These are phyloP conservation scores for Pelobates fuscus DNA, from an alignment of 2,113 vertebrate genomes.

Conservation along the genomic window DNA sequence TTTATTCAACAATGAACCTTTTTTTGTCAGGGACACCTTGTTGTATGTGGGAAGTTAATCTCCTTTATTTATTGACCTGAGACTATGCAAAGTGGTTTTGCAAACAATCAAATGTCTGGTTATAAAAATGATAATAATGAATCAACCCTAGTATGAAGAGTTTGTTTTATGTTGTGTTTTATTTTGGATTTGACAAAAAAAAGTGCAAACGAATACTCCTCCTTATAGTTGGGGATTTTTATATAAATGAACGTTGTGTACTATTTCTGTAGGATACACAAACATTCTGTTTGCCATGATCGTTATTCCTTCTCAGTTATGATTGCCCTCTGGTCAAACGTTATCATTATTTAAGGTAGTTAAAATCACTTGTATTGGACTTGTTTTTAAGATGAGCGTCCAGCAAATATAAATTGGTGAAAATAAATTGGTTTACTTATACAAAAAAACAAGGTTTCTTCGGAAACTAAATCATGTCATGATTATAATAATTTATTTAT, in stretches of 20 bases:
- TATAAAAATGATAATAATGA: conserved; percentile 6
- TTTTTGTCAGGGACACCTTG: background rate
- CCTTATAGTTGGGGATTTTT: background rate
- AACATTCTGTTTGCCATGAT: background rate
- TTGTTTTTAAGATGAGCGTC: no score
- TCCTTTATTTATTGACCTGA: conserved; percentile 20
- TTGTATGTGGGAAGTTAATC: conserved; percentile 6
- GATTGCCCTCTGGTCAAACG: background rate
- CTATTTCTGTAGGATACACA: background rate
- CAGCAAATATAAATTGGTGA: no score
- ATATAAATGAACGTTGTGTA: background rate
- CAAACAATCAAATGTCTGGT: conserved; percentile 18
- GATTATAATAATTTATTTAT: no score
- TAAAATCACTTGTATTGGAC: no score
- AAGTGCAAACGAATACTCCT: background rate
- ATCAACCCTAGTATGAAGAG: background rate
- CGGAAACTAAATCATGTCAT: no score
- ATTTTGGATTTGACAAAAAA: background rate
- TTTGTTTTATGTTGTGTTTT: background rate
- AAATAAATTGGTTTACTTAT: no score
- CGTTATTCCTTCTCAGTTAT: background rate
- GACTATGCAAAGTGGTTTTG: conserved; percentile 22
- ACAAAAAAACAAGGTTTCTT: no score
- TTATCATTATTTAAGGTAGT: conserved; percentile 8
- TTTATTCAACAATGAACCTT: conserved; percentile 10